Evolutionary conservation across 2,888 invertebrate genomes (phyloP), one percentile per base, ranked within the genome.

Genomic region (Dermolepida albohirtum): DNA sequence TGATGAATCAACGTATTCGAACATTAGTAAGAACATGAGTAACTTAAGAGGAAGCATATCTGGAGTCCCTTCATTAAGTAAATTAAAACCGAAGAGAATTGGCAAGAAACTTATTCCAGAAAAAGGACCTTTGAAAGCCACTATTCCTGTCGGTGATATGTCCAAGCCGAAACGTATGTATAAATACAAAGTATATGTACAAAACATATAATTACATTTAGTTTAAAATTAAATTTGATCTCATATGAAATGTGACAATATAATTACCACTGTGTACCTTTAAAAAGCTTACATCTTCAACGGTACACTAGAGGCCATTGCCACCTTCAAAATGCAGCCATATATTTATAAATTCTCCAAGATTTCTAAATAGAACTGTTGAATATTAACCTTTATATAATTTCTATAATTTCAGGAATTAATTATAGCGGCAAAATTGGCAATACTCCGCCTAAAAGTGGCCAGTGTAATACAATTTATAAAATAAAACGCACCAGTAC

Each of bases 91-190:
- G 0, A 73, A 72, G 50, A 71, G 67, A 47, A 17, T 63, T 8
- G 70, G 68, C 6, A 64, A 64, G 4, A 72, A 68, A 47, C 39
- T 43, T 6, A 44, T 49, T 12, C 43, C 44, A 12, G 70, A 69
- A 22, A 72, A 69, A 29, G 74, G 74, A 39, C 75, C 75, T 12
- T 57, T 75, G n/a, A 75, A 73, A 67, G 75, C 75, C 10, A 59
- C 74, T 11, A 69, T 75, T 47, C 75, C 75, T 17, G 52, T 75
- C 12, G 72, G 71, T 50, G 66, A 68, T 59, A 74, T 75, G 73
- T 59, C 73, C 2, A 75, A 71, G 71, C 49, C 72, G 10, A 75
- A 70, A 64, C 54, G 62, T 67, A 22, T 22, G 22, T 22, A 22
- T 22, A 22, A 22, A 22, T 22, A 22, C 4, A 22, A 2, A 22